Evolutionary conservation across 37 sponge, comb jelly and placozoan genomes (phyloP).

Genomic region (Beroe ovata): DNA sequence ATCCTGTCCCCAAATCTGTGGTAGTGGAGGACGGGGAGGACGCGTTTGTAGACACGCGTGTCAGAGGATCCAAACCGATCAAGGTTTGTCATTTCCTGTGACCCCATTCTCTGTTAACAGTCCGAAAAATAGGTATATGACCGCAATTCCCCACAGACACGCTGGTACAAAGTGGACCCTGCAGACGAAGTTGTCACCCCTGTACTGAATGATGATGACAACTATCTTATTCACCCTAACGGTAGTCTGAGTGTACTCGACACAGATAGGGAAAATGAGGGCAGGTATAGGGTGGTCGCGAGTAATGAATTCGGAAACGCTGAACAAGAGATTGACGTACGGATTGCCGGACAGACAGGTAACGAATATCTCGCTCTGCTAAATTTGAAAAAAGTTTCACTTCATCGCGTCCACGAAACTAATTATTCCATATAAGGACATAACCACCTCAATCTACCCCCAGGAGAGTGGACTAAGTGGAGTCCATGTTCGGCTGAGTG

Average conservation of each 20-base stretch:
- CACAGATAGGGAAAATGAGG: constrained; percentile 2
- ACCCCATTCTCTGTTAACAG: no score
- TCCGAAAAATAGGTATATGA: no score
- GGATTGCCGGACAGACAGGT: neutral
- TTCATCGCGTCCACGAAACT: no score
- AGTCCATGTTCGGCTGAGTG: constrained; percentile 38
- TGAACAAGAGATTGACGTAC: neutral
- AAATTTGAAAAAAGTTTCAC: no score
- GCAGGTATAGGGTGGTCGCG: neutral
- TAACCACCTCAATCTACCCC: no score
- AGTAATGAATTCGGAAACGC: neutral
- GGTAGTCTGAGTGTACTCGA: constrained; percentile 34
- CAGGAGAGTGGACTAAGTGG: constrained; percentile 37
- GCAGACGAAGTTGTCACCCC: neutral
- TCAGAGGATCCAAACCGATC: constrained; percentile 19
- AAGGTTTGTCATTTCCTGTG: constrained; percentile 6
- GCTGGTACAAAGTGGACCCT: neutral
- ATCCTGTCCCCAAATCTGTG: neutral
- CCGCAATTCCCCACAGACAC: neutral
- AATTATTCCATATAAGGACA: no score
- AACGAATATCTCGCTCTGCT: no score
- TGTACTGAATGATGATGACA: neutral
- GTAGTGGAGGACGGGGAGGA: neutral
- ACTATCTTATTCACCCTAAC: neutral
- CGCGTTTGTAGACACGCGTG: neutral